These are phyloP conservation scores for Agonopterix alstromeriana DNA, from an alignment of 2,888 invertebrate genomes.

Conservation along the genomic window DNA sequence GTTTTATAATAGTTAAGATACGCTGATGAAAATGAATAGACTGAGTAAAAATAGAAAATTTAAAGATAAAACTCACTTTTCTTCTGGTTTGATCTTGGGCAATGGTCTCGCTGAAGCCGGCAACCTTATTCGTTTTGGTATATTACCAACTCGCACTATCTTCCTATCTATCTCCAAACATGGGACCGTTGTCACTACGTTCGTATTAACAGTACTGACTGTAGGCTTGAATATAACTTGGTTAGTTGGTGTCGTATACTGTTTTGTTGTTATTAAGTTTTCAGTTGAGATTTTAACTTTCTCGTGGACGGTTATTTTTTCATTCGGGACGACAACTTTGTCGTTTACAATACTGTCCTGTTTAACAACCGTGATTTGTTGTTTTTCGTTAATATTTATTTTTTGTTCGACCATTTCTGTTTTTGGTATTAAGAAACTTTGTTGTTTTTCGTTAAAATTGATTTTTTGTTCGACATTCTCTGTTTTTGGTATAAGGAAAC, in stretches of 20 bases:
- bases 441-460: neutral
- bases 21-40: too few species aligned
- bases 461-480: constrained; percentile 22
- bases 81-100: constrained; percentile 67
- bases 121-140: constrained; percentile 28
- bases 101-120: constrained; percentile 35
- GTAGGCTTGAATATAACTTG: constrained; percentile 45
- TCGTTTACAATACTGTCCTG: neutral
- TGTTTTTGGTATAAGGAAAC: constrained; percentile 55
- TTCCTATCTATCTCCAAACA: constrained; percentile 58
- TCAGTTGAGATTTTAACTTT: too few species aligned
- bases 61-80: constrained; percentile 42
- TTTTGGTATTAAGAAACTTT: constrained; percentile 56
- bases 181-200: constrained; percentile 27
- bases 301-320: too few species aligned
- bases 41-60: too few species aligned
- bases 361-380: constrained; percentile 11
- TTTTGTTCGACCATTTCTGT: constrained; percentile 24
- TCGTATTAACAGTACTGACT: constrained; percentile 4
- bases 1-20: too few species aligned
- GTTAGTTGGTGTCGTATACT: constrained; percentile 16
- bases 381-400: constrained; percentile 1
- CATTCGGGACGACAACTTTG: neutral
- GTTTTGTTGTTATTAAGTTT: neutral
- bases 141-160: constrained; percentile 53